Evolutionary conservation across 2,113 vertebrate species (phyloP).

Genomic region (Saccopteryx leptura): DNA sequence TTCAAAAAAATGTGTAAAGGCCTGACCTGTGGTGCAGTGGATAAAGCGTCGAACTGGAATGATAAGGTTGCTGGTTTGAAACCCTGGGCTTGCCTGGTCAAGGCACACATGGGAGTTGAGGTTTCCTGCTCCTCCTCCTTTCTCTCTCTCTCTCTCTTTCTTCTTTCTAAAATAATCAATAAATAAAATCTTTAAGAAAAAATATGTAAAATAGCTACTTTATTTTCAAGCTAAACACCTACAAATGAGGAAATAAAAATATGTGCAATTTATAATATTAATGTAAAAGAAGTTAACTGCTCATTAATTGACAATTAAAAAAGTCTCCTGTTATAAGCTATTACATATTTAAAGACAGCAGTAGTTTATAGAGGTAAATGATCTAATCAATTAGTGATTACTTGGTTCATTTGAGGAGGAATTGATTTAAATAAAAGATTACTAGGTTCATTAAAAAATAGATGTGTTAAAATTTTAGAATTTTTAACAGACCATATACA

Average conservation of each 20-base stretch:
- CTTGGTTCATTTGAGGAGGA: slow-evolving; percentile 83
- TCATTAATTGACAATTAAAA: slow-evolving; percentile 79
- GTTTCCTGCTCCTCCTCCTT: too few relatives aligned
- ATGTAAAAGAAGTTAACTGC: slow-evolving; percentile 60
- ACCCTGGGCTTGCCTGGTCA: too few relatives aligned
- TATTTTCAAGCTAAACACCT: not conserved
- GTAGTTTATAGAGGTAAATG: slow-evolving; percentile 81
- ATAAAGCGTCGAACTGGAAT: too few relatives aligned
- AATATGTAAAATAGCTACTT: slow-evolving; percentile 13
- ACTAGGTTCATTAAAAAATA: slow-evolving; percentile 79
- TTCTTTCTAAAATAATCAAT: too few relatives aligned
- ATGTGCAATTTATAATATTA: slow-evolving; percentile 70
- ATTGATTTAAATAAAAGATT: slow-evolving; percentile 87
- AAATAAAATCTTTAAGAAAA: not conserved
- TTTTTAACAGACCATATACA: slow-evolving; percentile 34
- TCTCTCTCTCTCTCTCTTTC: too few relatives aligned
- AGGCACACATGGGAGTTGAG: too few relatives aligned
- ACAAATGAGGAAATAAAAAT: slow-evolving; percentile 65
- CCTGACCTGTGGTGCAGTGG: too few relatives aligned
- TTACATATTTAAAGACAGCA: slow-evolving; percentile 74
- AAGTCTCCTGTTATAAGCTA: slow-evolving; percentile 59
- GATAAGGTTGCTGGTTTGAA: too few relatives aligned
- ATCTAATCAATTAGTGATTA: slow-evolving; percentile 86
- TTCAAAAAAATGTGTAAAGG: not conserved
- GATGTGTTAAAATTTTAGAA: slow-evolving; percentile 79